Conservation (phyloP, 2,888 invertebrate species). For the Microctonus hyperodae region DNA sequence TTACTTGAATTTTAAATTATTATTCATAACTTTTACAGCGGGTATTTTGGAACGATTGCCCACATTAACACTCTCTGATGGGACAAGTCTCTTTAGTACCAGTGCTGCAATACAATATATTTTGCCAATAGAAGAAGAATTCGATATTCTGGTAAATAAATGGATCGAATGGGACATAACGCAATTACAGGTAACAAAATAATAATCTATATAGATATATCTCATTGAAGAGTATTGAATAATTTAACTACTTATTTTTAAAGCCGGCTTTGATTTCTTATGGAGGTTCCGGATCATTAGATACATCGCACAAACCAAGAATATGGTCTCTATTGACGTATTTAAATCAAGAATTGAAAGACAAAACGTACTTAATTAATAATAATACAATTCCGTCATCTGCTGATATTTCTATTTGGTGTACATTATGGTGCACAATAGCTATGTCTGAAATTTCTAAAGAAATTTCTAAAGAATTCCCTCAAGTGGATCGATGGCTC, state of each 20-base stretch:
- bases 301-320: constrained; percentile 68
- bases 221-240: neutral
- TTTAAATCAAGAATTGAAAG: constrained; percentile 66
- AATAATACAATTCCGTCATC: constrained; percentile 66
- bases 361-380: constrained; percentile 70
- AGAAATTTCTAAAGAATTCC: constrained; percentile 67
- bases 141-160: constrained; percentile 50
- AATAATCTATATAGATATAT: neutral
- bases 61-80: constrained; percentile 70
- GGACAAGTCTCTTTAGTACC: constrained; percentile 73
- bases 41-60: constrained; percentile 69
- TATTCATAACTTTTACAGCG: constrained; percentile 58
- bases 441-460: constrained; percentile 68
- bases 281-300: constrained; percentile 64
- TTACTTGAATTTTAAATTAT: neutral
- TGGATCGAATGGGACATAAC: constrained; percentile 64
- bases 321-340: constrained; percentile 68
- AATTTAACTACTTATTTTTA: constrained; percentile 13
- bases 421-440: constrained; percentile 73
- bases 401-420: constrained; percentile 79
- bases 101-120: constrained; percentile 76
- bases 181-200: constrained; percentile 59
- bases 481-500: constrained; percentile 71
- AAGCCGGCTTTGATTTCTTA: constrained; percentile 68
- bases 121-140: constrained; percentile 64